Conservation (phyloP, 2,888 invertebrate species). For the Actias luna region DNA sequence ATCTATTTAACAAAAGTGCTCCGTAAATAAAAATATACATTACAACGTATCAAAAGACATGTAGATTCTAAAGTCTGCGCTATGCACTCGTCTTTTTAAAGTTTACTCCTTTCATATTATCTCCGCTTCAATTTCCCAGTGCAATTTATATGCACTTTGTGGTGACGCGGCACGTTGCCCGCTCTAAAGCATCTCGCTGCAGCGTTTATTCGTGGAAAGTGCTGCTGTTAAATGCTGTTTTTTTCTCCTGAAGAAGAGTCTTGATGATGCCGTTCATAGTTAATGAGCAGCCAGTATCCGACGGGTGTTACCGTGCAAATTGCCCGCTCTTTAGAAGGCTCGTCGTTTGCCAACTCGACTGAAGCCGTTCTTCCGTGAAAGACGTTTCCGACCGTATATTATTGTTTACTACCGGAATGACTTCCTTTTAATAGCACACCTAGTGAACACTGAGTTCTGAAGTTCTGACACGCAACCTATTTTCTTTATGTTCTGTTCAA, state of each 20-base stretch:
- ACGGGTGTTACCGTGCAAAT: constrained; percentile 70
- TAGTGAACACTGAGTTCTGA: constrained; percentile 43
- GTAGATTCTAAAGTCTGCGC: constrained; percentile 39
- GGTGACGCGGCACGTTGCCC: constrained; percentile 58
- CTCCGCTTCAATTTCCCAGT: constrained; percentile 70
- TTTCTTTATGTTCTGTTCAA: constrained; percentile 37
- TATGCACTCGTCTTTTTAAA: constrained; percentile 67
- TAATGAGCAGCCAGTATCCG: constrained; percentile 79
- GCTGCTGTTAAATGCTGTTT: constrained; percentile 73
- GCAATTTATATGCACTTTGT: constrained; percentile 82
- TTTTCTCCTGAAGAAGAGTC: constrained; percentile 73
- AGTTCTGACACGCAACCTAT: constrained; percentile 47
- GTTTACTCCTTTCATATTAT: constrained; percentile 65
- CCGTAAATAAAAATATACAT: constrained; percentile 2
- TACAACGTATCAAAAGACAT: constrained; percentile 23
- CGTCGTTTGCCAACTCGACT: constrained; percentile 65
- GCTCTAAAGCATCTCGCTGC: constrained; percentile 66
- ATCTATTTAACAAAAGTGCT: not conserved
- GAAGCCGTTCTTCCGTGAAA: constrained; percentile 64
- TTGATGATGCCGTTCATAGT: constrained; percentile 80
- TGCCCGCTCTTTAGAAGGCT: constrained; percentile 68
- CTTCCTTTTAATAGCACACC: constrained; percentile 63
- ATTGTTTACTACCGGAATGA: constrained; percentile 75
- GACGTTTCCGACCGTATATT: constrained; percentile 69
- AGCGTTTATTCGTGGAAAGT: constrained; percentile 69